Evolutionary conservation across 2,888 invertebrate species (phyloP).

Genomic region (Plemyria rubiginata): DNA sequence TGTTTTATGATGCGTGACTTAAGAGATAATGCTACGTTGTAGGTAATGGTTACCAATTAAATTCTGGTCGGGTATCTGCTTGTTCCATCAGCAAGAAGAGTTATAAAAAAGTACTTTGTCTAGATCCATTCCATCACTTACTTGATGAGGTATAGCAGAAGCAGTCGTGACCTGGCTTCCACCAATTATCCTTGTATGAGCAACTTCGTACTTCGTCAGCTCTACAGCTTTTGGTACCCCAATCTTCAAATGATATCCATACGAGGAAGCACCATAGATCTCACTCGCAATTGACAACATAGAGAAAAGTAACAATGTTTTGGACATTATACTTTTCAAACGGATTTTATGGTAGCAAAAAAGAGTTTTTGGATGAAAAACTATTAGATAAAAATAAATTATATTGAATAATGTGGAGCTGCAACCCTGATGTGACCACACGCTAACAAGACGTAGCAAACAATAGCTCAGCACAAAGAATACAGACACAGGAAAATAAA

Average conservation of each 20-base stretch:
- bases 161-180: slow-evolving; percentile 51
- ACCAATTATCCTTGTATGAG: slow-evolving; percentile 58
- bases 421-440: too few relatives aligned
- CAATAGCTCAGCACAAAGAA: background rate
- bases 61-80: too few relatives aligned
- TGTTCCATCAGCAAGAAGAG: too few relatives aligned
- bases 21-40: too few relatives aligned
- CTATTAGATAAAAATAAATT: too few relatives aligned
- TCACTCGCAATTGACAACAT: slow-evolving; percentile 27
- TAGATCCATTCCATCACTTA: slow-evolving; percentile 31
- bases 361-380: too few relatives aligned
- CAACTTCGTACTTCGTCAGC: slow-evolving; percentile 45
- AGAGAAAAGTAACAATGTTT: slow-evolving; percentile 25
- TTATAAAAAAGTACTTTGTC: too few relatives aligned
- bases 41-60: too few relatives aligned
- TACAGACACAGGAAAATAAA: too few relatives aligned
- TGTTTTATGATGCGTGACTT: too few relatives aligned
- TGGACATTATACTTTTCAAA: background rate
- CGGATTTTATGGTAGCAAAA: background rate
- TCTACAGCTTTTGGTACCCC: slow-evolving; percentile 58
- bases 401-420: too few relatives aligned
- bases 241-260: slow-evolving; percentile 57
- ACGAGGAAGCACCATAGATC: slow-evolving; percentile 25
- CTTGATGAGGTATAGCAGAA: slow-evolving; percentile 60
- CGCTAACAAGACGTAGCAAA: too few relatives aligned